phyloP scores from a whole-genome alignment of 1,140 invertebrate genomes.

The Ridgeia piscesae region DNA sequence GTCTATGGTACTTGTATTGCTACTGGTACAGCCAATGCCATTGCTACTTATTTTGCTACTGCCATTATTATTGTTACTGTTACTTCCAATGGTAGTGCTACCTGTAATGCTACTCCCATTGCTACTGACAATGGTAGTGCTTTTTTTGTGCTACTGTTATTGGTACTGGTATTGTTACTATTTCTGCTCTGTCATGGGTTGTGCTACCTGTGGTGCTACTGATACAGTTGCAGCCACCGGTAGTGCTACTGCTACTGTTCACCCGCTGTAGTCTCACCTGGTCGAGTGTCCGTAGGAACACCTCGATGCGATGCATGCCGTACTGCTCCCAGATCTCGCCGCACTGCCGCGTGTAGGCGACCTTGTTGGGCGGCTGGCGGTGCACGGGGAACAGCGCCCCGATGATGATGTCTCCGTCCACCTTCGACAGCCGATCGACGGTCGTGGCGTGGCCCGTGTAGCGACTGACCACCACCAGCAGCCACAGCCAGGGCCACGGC shows the following conservation, averaged over 20 bases:
- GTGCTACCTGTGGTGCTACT: neutral
- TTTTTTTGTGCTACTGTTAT: neutral
- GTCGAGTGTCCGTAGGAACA: constrained; percentile 66
- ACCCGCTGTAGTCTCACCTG: constrained; percentile 45
- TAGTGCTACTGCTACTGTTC: neutral
- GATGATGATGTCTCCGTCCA: constrained; percentile 71
- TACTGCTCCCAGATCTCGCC: constrained; percentile 68
- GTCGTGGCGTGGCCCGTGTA: constrained; percentile 1
- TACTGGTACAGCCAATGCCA: neutral
- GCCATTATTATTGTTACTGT: neutral
- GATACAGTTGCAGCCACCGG: neutral
- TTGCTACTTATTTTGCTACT: neutral
- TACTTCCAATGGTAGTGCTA: neutral
- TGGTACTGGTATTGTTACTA: neutral
- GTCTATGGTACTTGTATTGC: neutral
- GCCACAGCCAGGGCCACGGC: neutral
- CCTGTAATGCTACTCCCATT: neutral
- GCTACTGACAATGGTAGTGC: neutral
- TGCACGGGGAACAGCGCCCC: constrained; percentile 77
- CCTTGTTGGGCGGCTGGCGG: constrained; percentile 62
- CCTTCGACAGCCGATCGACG: constrained; percentile 48
- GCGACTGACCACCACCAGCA: neutral
- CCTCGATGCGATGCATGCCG: constrained; percentile 77
- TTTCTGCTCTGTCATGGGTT: neutral
- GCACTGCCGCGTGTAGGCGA: constrained; percentile 47